These are phyloP conservation scores for Urocitellus parryii DNA, from an alignment of 2,113 vertebrate species.

Conservation along the genomic window DNA sequence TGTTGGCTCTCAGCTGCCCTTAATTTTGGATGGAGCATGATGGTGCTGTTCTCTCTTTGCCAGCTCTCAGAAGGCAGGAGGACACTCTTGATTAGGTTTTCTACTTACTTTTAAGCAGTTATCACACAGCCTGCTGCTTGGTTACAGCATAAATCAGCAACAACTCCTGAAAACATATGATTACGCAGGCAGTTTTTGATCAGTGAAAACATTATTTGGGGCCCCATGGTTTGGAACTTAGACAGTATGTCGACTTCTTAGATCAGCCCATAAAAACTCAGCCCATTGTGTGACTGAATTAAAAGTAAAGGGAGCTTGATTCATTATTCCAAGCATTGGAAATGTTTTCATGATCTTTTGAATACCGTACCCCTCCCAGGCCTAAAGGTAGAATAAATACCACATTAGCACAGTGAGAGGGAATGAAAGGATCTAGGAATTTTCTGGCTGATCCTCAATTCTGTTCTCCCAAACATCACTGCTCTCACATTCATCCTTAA, in stretches of 20 bases:
- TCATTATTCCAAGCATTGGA: background rate
- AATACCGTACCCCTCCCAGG: background rate
- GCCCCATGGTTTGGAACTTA: background rate
- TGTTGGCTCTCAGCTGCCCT: background rate
- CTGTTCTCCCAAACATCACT: accelerated
- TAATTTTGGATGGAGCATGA: background rate
- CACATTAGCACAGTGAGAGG: background rate
- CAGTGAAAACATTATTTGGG: background rate
- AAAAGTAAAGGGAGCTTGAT: background rate
- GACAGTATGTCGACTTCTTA: background rate
- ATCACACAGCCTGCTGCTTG: background rate
- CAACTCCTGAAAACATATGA: background rate
- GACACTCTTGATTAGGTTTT: background rate
- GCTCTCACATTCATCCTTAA: background rate
- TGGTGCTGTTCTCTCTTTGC: background rate
- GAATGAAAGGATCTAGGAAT: background rate
- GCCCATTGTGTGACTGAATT: background rate
- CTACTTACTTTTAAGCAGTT: conserved; percentile 6
- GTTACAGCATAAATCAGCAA: conserved; percentile 26
- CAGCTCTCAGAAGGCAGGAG: conserved; percentile 21
- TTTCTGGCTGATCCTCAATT: background rate
- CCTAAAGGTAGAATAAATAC: background rate
- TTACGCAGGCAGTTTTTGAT: background rate
- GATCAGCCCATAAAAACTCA: background rate
- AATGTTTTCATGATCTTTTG: background rate